These are phyloP conservation scores for Heterodera schachtii DNA, from an alignment of 1,140 invertebrate species.

Conservation along the genomic window DNA sequence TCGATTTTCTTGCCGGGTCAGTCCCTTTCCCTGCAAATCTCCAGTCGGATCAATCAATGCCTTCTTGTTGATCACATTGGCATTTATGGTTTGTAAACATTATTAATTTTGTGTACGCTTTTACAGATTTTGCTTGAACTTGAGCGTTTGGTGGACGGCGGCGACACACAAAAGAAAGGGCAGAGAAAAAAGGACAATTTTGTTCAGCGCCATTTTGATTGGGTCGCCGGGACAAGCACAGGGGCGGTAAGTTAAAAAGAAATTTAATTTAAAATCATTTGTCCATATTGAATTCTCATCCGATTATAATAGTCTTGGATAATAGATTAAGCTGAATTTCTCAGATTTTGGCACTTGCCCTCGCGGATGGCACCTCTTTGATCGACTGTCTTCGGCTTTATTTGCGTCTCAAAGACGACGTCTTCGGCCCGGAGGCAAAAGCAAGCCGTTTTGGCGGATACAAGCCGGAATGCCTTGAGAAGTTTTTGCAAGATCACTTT, in stretches of 20 bases:
- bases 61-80: too few relatives aligned
- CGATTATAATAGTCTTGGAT: too few relatives aligned
- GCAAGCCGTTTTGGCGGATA: conserved; percentile 67
- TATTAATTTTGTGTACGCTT: conserved; percentile 20
- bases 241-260: conserved; percentile 72
- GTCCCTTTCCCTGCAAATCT: too few relatives aligned
- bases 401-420: conserved; percentile 73
- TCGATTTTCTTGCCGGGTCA: too few relatives aligned
- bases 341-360: conserved; percentile 79
- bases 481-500: conserved; percentile 53
- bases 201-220: conserved; percentile 81
- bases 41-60: too few relatives aligned
- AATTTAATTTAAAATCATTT: too few relatives aligned
- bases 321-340: not conserved
- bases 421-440: conserved; percentile 74
- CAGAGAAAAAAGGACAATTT: not conserved
- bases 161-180: not conserved
- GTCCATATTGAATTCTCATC: too few relatives aligned
- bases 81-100: not conserved
- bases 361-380: conserved; percentile 62
- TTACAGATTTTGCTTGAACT: conserved; percentile 39
- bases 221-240: conserved; percentile 93
- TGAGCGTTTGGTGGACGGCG: conserved; percentile 13
- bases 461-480: conserved; percentile 71
- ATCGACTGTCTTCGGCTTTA: conserved; percentile 44